Conservation (phyloP, 2,888 invertebrate genomes). For the Sclerodermus sp. region DNA sequence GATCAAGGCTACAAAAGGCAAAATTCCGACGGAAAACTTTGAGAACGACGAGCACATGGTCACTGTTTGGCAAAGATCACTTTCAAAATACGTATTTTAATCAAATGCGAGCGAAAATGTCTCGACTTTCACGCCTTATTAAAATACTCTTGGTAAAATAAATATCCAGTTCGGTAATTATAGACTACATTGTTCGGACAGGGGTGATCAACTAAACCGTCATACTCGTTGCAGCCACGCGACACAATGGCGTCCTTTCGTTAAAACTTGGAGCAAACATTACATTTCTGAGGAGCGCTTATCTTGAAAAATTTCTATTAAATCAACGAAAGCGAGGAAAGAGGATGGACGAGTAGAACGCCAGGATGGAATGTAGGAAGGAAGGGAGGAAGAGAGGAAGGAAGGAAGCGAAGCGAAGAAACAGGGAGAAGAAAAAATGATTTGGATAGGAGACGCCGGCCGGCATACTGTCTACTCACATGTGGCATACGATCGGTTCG, state of each 20-base stretch:
- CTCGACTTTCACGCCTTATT: no score
- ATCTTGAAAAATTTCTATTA: no score
- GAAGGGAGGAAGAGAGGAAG: no score
- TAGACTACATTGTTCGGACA: conserved; percentile 40
- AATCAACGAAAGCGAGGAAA: no score
- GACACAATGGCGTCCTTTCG: conserved; percentile 44
- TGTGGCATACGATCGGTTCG: not conserved
- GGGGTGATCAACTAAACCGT: conserved; percentile 39
- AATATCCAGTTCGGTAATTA: conserved; percentile 41
- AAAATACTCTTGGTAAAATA: conserved; percentile 20
- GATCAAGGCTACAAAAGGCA: no score
- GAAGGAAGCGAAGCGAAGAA: no score
- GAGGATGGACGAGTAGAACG: no score
- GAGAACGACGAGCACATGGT: conserved; percentile 39
- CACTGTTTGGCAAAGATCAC: conserved; percentile 19
- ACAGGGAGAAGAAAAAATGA: not conserved
- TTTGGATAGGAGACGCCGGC: conserved; percentile 27
- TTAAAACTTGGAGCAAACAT: conserved; percentile 31
- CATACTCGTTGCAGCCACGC: conserved; percentile 31
- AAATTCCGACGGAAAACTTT: no score
- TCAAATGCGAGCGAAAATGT: not conserved
- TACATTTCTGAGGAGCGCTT: no score
- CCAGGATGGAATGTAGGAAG: no score
- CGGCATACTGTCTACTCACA: no score
- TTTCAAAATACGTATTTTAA: not conserved